Evolutionary conservation across 35 echinoderm and acorn worm species (phyloP).

Genomic region (Acanthaster planci): DNA sequence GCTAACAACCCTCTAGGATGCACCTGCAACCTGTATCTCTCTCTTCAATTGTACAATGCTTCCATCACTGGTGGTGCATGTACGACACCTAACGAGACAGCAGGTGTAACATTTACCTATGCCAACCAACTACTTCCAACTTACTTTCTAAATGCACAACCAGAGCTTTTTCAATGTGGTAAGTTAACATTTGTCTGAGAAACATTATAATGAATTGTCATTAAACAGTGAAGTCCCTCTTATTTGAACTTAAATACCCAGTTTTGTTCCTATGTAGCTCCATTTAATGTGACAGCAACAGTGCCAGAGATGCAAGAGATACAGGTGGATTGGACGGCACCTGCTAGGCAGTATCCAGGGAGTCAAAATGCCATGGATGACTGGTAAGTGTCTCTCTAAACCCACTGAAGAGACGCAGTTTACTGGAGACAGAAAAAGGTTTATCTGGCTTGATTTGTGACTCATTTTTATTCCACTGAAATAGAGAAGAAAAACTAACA

Average conservation of each 20-base stretch:
- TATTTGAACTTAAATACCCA: too few species aligned
- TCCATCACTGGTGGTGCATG: conserved; percentile 66
- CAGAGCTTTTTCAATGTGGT: background rate
- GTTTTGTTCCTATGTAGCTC: conserved; percentile 46
- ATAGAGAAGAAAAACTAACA: too few species aligned
- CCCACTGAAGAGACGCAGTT: background rate
- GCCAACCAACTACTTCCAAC: conserved; percentile 28
- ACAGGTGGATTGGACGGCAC: conserved; percentile 58
- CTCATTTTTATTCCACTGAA: too few species aligned
- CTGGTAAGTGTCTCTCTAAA: background rate
- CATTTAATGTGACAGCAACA: conserved; percentile 55
- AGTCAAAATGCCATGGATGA: background rate
- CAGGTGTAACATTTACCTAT: conserved; percentile 43
- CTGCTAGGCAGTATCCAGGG: conserved; percentile 39
- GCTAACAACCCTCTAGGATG: conserved; percentile 58
- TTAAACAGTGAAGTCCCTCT: too few species aligned
- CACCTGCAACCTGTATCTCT: conserved; percentile 58
- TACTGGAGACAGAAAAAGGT: too few species aligned
- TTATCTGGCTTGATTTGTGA: too few species aligned
- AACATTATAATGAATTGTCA: too few species aligned
- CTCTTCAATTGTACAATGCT: conserved; percentile 12
- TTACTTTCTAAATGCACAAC: background rate
- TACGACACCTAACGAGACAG: conserved; percentile 14
- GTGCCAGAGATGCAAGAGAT: conserved; percentile 66
- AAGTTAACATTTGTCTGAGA: background rate